A percentile compares a stretch with the other conserved stretches of the same genome.
These are phyloP conservation scores for Orussus abietinus DNA, from an alignment of 1,140 invertebrate species.

Conservation along the genomic window DNA sequence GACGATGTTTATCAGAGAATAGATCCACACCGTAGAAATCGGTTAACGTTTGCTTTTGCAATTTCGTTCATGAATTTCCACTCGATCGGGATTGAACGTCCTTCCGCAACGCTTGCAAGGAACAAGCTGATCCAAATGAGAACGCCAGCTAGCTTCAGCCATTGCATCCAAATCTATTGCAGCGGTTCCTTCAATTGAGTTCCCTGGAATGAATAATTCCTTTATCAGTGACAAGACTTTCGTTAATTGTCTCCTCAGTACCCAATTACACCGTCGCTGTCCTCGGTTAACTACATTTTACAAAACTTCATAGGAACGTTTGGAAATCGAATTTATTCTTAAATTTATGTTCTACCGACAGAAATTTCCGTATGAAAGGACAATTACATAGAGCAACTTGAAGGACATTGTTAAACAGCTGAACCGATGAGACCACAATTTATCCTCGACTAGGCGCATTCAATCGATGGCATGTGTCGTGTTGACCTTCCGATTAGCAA, in stretches of 20 bases:
- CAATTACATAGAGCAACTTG: no score
- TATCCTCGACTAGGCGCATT: no score
- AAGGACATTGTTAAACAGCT: no score
- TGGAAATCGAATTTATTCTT: background rate
- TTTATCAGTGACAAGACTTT: background rate
- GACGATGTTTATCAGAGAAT: no score
- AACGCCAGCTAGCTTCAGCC: constrained; percentile 58
- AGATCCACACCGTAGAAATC: no score
- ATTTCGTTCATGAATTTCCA: constrained; percentile 63
- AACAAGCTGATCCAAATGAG: constrained; percentile 57
- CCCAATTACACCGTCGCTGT: background rate
- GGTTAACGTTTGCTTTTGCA: constrained; percentile 53
- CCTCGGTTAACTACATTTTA: constrained; percentile 1
- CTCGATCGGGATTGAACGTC: constrained; percentile 68
- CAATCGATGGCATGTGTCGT: no score
- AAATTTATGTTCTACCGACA: constrained; percentile 1
- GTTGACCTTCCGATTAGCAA: no score
- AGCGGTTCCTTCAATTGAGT: constrained; percentile 41
- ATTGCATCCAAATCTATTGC: constrained; percentile 54
- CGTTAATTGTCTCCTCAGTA: background rate
- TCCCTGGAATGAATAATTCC: constrained; percentile 27
- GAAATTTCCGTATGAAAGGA: no score
- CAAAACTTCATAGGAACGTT: background rate
- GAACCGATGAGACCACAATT: no score
- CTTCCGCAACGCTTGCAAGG: constrained; percentile 65